Base-by-base conservation (phyloP, 2,888 invertebrate species). In the Ariolimax columbianus region DNA sequence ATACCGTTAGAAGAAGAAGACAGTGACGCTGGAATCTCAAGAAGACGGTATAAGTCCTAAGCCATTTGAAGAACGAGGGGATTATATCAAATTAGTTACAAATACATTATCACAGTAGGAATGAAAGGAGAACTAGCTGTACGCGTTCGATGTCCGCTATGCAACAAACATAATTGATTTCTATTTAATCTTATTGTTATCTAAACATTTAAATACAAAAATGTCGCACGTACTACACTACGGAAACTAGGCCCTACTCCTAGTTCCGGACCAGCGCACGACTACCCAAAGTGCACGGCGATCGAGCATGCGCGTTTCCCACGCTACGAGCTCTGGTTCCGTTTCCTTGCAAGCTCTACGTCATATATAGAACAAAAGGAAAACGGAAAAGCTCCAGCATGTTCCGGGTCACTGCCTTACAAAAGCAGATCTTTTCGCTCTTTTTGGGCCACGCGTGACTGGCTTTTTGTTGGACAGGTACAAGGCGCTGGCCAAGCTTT, bases 231-330 rank as follows among this genome's bases (percentile, higher is more conserved):
- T 84, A n/a, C 72, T 43, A 40, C 23, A 36, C 9, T 73, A 30
- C 78, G 84, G 84, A 84, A 84, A 43, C 36, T 19, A 63, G 1
- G 72, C 33, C 79, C 78, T 55, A 43, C 33, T 59, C 26, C 73
- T 17, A n/a, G 70, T 84, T 84, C 84, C 84, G 84, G 84, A 38
- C 63, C 72, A 73, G 73, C 79, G 79, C 84, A 79, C 80, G 84
- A 63, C 84, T 68, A 70, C 78, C 72, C 78, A 73, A 51, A 72
- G 51, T 79, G 79, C 79, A 40, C 63, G 26, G 40, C 59, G 72
- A 47, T 72, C 19, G 79, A 79, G 79, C 84, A 84, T 59, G 84
- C 84, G 84, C 79, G 47, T 4, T 84, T 84, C 84, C 84, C 84
- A 84, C 84, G 84, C 55, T 84, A 43, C 79, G 43, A 79, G 84